Percentiles rank a stretch among this genome's conserved stretches.
phyloP scores from a whole-genome alignment of 2,888 invertebrate genomes.

The Drosophila lutescens region DNA sequence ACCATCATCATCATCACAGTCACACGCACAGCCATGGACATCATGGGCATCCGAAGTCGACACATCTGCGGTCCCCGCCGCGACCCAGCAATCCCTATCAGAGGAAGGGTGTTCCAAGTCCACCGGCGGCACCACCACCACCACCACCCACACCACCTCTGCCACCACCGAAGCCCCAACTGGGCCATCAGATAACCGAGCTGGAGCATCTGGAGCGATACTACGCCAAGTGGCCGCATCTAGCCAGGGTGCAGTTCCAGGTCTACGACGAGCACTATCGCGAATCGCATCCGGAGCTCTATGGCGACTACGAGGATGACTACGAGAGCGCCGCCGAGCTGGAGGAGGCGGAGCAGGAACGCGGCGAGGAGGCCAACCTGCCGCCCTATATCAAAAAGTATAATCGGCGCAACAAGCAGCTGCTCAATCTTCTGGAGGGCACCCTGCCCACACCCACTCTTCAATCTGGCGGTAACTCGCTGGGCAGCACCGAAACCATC shows the following conservation, averaged over 20 bases:
- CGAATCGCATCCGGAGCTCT: slow-evolving; percentile 70
- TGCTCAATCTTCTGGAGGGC: slow-evolving; percentile 82
- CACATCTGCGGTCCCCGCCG: neutral
- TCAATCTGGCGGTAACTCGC: neutral
- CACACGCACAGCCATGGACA: slow-evolving; percentile 4
- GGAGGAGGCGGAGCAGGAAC: slow-evolving; percentile 69
- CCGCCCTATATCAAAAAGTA: slow-evolving; percentile 84
- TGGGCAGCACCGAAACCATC: slow-evolving; percentile 28
- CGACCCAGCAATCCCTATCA: slow-evolving; percentile 27
- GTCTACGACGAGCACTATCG: slow-evolving; percentile 78
- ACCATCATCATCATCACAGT: slow-evolving; percentile 10
- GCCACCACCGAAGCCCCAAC: slow-evolving; percentile 62
- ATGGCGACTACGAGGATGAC: slow-evolving; percentile 73
- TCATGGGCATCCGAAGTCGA: slow-evolving; percentile 7
- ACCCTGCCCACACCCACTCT: slow-evolving; percentile 70
- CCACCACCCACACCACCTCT: slow-evolving; percentile 54
- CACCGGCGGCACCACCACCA: neutral
- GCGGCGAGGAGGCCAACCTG: slow-evolving; percentile 76
- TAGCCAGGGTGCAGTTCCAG: slow-evolving; percentile 82
- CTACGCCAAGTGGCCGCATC: slow-evolving; percentile 83
- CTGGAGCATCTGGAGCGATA: slow-evolving; percentile 81
- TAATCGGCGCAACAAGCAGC: slow-evolving; percentile 83
- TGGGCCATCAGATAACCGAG: slow-evolving; percentile 81
- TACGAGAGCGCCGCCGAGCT: slow-evolving; percentile 70
- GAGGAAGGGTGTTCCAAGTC: slow-evolving; percentile 2